A percentile compares a stretch with the other conserved stretches of the same genome.
Evolutionary conservation across 2,888 invertebrate genomes (phyloP).

Genomic region (Trypoxylon attenuatum): DNA sequence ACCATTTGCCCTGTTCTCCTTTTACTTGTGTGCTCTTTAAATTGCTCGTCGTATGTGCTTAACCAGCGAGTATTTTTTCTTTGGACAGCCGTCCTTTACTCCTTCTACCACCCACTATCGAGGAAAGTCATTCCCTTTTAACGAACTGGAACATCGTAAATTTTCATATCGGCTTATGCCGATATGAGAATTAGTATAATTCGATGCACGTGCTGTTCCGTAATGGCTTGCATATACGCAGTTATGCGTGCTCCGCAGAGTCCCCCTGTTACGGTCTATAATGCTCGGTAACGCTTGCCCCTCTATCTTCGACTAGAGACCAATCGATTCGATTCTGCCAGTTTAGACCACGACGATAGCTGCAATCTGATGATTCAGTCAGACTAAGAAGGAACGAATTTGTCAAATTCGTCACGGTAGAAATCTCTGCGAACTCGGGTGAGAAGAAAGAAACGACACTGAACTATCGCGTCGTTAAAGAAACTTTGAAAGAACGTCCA

Average conservation of each 20-base stretch:
- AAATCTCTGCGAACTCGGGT: too few species aligned
- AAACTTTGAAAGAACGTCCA: too few species aligned
- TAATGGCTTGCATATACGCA: conserved; percentile 2
- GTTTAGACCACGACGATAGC: conserved; percentile 2
- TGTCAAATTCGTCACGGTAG: not conserved
- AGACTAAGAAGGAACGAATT: not conserved
- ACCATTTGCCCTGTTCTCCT: too few species aligned
- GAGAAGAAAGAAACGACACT: too few species aligned
- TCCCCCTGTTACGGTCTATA: conserved; percentile 24
- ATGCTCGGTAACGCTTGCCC: too few species aligned
- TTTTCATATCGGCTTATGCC: not conserved
- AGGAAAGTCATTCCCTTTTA: not conserved
- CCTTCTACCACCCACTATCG: not conserved
- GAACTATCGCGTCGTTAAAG: too few species aligned
- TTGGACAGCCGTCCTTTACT: too few species aligned
- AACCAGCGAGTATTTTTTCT: too few species aligned
- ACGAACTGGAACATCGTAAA: not conserved
- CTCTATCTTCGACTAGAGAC: conserved; percentile 31
- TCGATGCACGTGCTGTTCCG: not conserved
- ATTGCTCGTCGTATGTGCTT: too few species aligned
- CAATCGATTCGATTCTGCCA: conserved; percentile 38
- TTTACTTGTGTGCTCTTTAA: too few species aligned
- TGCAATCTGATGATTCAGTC: too few species aligned
- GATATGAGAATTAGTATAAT: conserved; percentile 1
- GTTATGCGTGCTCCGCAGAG: conserved; percentile 2